Evolutionary conservation across 1,140 invertebrate genomes (phyloP).

Genomic region (Oncopeltus fasciatus): DNA sequence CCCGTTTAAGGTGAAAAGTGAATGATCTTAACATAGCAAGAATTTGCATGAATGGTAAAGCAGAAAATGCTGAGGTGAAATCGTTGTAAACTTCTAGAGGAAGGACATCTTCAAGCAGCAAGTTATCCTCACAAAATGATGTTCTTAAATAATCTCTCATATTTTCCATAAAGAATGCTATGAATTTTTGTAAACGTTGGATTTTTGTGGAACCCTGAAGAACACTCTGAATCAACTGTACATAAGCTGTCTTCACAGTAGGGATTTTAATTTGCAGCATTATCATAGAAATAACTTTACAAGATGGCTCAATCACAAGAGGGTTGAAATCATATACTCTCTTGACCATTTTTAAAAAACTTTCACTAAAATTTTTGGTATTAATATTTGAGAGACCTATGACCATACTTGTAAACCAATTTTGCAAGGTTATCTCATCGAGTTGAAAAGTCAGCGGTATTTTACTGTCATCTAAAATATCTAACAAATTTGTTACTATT

Average conservation of each 20-base stretch:
- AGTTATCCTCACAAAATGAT: background rate
- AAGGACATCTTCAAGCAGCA: conserved; percentile 9
- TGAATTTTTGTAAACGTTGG: conserved; percentile 13
- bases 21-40: conserved; percentile 12
- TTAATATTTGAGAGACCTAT: conserved; percentile 16
- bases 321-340: conserved; percentile 14
- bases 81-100: conserved; percentile 11
- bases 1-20: conserved; percentile 9
- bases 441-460: conserved; percentile 5
- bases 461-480: conserved; percentile 8
- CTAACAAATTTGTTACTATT: conserved; percentile 7
- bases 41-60: conserved; percentile 7
- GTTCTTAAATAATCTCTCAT: conserved; percentile 8
- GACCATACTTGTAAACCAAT: conserved; percentile 16
- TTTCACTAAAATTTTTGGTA: background rate
- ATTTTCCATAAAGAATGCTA: background rate
- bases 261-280: conserved; percentile 3
- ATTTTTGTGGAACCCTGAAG: conserved; percentile 5
- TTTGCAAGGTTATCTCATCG: conserved; percentile 8
- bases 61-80: conserved; percentile 2
- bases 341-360: conserved; percentile 13
- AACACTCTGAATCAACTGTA: conserved; percentile 1
- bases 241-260: background rate
- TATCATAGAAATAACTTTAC: conserved; percentile 10
- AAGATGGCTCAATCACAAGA: conserved; percentile 12